Evolutionary conservation across 2,888 invertebrate genomes (phyloP).

Genomic region (Sphinx pinastri): DNA sequence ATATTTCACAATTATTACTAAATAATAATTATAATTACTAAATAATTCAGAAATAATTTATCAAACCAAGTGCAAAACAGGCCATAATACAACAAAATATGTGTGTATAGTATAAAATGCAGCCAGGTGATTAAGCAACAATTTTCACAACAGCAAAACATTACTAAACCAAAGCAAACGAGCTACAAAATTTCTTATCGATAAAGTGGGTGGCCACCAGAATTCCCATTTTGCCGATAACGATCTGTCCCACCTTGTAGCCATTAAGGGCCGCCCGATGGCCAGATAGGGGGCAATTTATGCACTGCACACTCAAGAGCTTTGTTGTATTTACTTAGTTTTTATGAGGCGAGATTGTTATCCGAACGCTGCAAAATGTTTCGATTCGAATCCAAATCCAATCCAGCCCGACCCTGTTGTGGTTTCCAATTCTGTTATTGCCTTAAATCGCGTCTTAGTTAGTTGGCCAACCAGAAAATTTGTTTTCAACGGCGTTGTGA

Average conservation of each 20-base stretch:
- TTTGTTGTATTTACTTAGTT: slow-evolving; percentile 70
- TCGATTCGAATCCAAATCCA: slow-evolving; percentile 38
- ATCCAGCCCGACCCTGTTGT: slow-evolving; percentile 17
- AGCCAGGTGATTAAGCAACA: not conserved
- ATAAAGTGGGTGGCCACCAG: slow-evolving; percentile 66
- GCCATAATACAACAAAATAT: too few relatives aligned
- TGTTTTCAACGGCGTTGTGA: not conserved
- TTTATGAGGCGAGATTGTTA: slow-evolving; percentile 68
- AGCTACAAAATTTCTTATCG: slow-evolving; percentile 73
- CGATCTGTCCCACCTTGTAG: slow-evolving; percentile 77
- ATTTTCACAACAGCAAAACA: slow-evolving; percentile 7
- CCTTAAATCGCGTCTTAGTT: slow-evolving; percentile 5
- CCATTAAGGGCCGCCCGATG: slow-evolving; percentile 80
- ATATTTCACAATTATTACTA: too few relatives aligned
- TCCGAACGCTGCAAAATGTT: slow-evolving; percentile 64
- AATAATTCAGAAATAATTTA: too few relatives aligned
- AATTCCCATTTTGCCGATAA: slow-evolving; percentile 76
- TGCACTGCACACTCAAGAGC: slow-evolving; percentile 75
- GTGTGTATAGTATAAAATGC: not conserved
- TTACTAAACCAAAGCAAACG: slow-evolving; percentile 56
- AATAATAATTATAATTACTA: too few relatives aligned
- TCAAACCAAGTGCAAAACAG: too few relatives aligned
- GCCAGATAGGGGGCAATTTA: slow-evolving; percentile 77
- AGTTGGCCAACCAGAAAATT: slow-evolving; percentile 18
- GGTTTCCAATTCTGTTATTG: slow-evolving; percentile 8